Evolutionary conservation across 2,888 invertebrate species (phyloP), one percentile per base, ranked within the genome.

Genomic region (Acrocera orbiculus): DNA sequence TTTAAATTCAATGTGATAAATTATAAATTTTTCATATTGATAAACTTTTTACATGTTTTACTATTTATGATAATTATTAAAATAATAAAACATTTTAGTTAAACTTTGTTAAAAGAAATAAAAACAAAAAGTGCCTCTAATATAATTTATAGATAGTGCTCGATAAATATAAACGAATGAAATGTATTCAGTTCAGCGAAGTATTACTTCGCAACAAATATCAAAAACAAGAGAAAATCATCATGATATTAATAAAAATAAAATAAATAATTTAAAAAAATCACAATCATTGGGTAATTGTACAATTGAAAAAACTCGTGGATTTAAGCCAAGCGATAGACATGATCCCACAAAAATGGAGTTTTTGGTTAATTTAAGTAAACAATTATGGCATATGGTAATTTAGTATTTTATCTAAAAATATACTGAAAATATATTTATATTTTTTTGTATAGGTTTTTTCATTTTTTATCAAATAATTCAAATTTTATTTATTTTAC

Each of bases 251-350:
- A 8, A 22, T 22, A 8, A n/a, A 6, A 6, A 22, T 22, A n/a
- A 8, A 4, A 22, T 22, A 8, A 42, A 51, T 38, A 8, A 10
- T n/a, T 24, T 47, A 27, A 61, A 64, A 44, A 64, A 63, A 38
- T 65, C 66, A 0, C 62, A 63, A 11, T 62, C 62, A 15, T 55
- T 63, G 33, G 65, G 64, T 54, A 56, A 60, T 45, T 72, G 72
- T 51, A 65, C 71, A 11, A 65, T 81, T 40, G 70, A 80, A 50
- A 72, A 70, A 32, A 68, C 70, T 42, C 67, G 83, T 19, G 82
- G 86, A 22, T 82, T 81, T 61, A 82, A 81, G 50, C 86, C 86
- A 2, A 85, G 85, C 3, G 86, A 87, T 60, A 76, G 74, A 52
- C 41, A 48, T 39, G 83, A 87, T 61, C 83, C 85, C 2, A 65